phyloP scores from a whole-genome alignment of 2,113 vertebrate genomes.

The Limnothrissa miodon region DNA sequence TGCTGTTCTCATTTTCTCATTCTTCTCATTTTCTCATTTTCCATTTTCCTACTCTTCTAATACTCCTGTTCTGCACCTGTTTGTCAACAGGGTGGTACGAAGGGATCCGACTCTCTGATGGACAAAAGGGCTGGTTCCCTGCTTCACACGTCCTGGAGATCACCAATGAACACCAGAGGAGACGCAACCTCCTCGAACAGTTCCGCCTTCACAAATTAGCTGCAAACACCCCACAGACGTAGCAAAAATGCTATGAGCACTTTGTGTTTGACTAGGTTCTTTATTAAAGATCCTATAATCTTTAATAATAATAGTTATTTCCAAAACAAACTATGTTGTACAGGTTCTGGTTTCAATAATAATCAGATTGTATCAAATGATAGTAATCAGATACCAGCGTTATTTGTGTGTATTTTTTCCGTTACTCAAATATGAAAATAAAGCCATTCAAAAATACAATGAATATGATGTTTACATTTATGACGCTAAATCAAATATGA shows the following conservation, averaged over 20 bases:
- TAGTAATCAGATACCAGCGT: not conserved
- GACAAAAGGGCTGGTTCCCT: slow-evolving; percentile 71
- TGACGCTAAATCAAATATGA: not conserved
- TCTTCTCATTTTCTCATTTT: too few species aligned
- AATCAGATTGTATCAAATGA: not conserved
- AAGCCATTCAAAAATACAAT: not conserved
- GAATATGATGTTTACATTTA: not conserved
- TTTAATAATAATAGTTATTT: not conserved
- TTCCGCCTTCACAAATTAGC: slow-evolving; percentile 63
- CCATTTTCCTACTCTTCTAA: too few species aligned
- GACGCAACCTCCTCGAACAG: slow-evolving; percentile 69
- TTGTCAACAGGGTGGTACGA: slow-evolving; percentile 70
- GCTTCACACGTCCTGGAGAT: slow-evolving; percentile 67
- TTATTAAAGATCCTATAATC: not conserved
- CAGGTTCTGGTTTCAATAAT: not conserved
- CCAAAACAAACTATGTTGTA: not conserved
- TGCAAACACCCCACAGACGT: slow-evolving; percentile 33
- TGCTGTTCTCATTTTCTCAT: too few species aligned
- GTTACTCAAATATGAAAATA: not conserved
- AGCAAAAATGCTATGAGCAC: not conserved
- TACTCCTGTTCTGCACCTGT: not conserved
- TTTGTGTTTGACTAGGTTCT: not conserved
- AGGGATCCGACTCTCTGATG: slow-evolving; percentile 63
- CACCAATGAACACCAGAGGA: slow-evolving; percentile 72
- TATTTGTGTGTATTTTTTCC: not conserved